These are phyloP conservation scores for Caenorhabditis briggsae DNA, from an alignment of 1,140 invertebrate species.

Conservation along the genomic window DNA sequence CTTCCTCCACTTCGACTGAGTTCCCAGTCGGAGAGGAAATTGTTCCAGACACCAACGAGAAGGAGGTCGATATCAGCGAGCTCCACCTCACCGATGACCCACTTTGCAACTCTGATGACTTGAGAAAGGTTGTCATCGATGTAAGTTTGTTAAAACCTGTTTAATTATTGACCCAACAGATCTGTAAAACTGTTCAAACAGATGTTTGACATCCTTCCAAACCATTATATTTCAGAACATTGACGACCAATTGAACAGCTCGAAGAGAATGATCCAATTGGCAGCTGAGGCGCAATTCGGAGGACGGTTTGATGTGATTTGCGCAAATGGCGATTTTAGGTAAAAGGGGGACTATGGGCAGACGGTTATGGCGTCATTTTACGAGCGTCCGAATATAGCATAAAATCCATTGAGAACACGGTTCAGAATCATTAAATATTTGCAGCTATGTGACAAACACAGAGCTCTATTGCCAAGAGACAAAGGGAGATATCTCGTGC, in stretches of 20 bases:
- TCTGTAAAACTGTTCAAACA: neutral
- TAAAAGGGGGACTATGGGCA: neutral
- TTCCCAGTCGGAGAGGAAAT: constrained; percentile 48
- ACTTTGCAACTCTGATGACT: constrained; percentile 67
- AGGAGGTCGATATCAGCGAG: constrained; percentile 59
- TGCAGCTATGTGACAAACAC: constrained; percentile 68
- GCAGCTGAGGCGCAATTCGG: constrained; percentile 67
- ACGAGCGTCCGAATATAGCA: neutral
- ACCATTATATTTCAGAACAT: constrained; percentile 60
- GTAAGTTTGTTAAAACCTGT: neutral
- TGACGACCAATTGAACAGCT: constrained; percentile 68
- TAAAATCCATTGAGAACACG: neutral
- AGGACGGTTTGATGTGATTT: constrained; percentile 67
- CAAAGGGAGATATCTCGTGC: constrained; percentile 67
- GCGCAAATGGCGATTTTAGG: constrained; percentile 68
- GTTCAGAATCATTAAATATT: constrained; percentile 7
- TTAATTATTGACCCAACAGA: neutral
- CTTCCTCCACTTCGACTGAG: constrained; percentile 22
- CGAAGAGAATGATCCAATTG: constrained; percentile 68
- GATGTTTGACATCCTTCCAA: neutral
- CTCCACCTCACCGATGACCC: constrained; percentile 66
- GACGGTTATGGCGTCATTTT: constrained; percentile 15
- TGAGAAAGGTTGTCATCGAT: constrained; percentile 59
- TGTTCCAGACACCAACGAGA: constrained; percentile 56
- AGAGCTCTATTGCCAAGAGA: constrained; percentile 68